Evolutionary conservation across 2,888 invertebrate genomes (phyloP).

Genomic region (Protophormia terraenovae): DNA sequence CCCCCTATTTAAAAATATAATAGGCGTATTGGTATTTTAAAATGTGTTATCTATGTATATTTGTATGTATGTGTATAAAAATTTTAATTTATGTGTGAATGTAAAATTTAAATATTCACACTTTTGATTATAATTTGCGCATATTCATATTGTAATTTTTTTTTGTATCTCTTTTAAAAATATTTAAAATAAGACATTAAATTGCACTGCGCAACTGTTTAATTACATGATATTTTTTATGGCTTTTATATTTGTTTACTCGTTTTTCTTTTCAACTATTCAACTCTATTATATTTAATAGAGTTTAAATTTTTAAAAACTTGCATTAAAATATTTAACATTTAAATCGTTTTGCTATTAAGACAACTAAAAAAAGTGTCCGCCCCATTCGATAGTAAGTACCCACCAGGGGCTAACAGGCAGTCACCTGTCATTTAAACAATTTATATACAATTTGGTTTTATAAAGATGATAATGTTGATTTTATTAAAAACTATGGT

Average conservation of each 20-base stretch:
- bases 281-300: neutral
- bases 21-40: neutral
- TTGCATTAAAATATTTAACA: slow-evolving; percentile 19
- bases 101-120: neutral
- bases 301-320: neutral
- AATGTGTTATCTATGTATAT: too few species aligned
- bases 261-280: neutral
- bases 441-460: neutral
- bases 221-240: neutral
- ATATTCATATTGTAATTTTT: neutral
- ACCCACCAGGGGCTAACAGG: neutral
- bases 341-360: slow-evolving; percentile 4
- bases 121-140: neutral
- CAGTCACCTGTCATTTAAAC: neutral
- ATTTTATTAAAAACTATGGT: neutral
- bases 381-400: neutral
- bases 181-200: neutral
- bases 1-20: too few species aligned
- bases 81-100: neutral
- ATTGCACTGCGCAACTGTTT: neutral
- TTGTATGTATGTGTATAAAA: too few species aligned
- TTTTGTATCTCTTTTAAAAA: neutral
- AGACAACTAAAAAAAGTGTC: neutral
- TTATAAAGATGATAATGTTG: neutral
- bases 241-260: neutral